A percentile compares a stretch with the other conserved stretches of the same genome.
Evolutionary conservation across 2,113 vertebrate species (phyloP).

Genomic region (Nettapus auritus): DNA sequence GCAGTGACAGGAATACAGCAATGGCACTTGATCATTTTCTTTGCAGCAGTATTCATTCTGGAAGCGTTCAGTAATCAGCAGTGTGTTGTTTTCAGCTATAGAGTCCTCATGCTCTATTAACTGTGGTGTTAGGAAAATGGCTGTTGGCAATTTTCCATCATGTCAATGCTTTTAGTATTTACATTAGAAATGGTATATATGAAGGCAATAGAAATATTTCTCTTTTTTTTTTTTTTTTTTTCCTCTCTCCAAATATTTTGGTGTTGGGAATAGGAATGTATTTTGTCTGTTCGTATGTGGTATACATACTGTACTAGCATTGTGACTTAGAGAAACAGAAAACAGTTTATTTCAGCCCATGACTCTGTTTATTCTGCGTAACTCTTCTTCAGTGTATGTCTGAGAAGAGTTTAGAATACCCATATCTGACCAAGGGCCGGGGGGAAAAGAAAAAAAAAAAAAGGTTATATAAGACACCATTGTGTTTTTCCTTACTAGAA

Average conservation of each 20-base stretch:
- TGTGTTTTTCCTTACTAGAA: slow-evolving; percentile 12
- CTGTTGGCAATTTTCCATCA: slow-evolving; percentile 74
- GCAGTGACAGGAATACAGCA: neutral
- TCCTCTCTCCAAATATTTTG: neutral
- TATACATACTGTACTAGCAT: neutral
- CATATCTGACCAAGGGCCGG: neutral
- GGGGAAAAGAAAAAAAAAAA: neutral
- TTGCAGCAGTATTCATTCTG: neutral
- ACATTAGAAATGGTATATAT: slow-evolving; percentile 50
- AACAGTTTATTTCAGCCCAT: neutral
- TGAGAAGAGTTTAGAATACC: slow-evolving; percentile 17
- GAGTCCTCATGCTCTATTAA: slow-evolving; percentile 74
- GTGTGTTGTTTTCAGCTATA: slow-evolving; percentile 13
- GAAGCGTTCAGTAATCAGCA: slow-evolving; percentile 37
- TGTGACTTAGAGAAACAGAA: slow-evolving; percentile 4
- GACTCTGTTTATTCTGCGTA: neutral
- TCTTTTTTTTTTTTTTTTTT: neutral
- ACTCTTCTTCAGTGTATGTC: neutral
- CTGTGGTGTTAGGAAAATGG: slow-evolving; percentile 70
- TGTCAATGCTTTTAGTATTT: slow-evolving; percentile 62
- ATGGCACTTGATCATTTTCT: slow-evolving; percentile 27
- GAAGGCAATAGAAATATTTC: slow-evolving; percentile 24
- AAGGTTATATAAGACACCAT: neutral
- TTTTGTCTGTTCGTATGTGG: slow-evolving; percentile 18
- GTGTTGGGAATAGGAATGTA: neutral